Percentiles rank a stretch among this genome's conserved stretches.
Evolutionary conservation across 2,888 invertebrate genomes (phyloP).

Genomic region (Limenitis camilla): DNA sequence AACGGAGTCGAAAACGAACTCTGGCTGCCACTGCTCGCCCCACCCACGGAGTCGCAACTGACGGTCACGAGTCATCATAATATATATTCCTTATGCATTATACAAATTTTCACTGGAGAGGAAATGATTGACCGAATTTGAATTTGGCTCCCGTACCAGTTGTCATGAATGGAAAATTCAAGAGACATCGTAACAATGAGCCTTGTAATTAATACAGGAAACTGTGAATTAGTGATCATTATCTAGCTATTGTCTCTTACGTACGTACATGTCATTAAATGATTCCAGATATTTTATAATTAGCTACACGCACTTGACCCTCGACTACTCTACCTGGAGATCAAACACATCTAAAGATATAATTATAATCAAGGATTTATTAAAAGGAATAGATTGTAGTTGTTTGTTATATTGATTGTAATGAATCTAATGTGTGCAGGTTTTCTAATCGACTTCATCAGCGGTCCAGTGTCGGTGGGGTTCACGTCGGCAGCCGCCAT

Average conservation of each 20-base stretch:
- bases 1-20: no score
- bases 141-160: no score
- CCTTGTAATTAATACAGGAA: constrained; percentile 3
- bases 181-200: neutral
- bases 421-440: constrained; percentile 60
- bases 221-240: neutral
- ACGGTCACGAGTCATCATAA: no score
- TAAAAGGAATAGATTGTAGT: neutral
- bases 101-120: no score
- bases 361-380: neutral
- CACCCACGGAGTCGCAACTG: no score
- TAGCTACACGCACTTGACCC: no score
- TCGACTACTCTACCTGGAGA: neutral
- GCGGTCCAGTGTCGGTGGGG: constrained; percentile 86
- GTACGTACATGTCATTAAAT: neutral
- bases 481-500: constrained; percentile 90
- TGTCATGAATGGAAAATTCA: neutral
- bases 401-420: neutral
- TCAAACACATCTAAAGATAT: neutral
- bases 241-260: neutral
- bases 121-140: no score
- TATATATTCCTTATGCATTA: no score
- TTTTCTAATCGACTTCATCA: constrained; percentile 88
- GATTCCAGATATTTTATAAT: no score
- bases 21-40: no score